A percentile compares a stretch with the other conserved stretches of the same genome.
Conservation (phyloP, 2,113 vertebrate species). For the Turdus rufiventris region DNA sequence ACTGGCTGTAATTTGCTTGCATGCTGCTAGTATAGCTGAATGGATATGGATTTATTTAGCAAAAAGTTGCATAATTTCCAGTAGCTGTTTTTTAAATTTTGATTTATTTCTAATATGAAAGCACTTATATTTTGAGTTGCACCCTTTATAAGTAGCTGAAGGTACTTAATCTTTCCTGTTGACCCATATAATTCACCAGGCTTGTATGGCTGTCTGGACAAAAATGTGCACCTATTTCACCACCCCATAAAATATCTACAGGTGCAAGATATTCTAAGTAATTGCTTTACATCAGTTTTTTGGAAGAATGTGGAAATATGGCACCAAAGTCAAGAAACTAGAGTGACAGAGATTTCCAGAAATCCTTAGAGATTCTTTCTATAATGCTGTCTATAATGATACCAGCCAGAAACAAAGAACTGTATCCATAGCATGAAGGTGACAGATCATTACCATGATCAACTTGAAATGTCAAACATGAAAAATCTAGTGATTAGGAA, state of each 20-base stretch:
- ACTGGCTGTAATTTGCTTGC: neutral
- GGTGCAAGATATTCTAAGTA: neutral
- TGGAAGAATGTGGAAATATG: neutral
- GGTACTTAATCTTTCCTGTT: neutral
- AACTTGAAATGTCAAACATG: neutral
- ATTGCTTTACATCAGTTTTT: neutral
- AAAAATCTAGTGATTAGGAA: neutral
- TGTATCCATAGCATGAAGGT: neutral
- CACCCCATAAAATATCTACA: neutral
- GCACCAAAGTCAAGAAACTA: neutral
- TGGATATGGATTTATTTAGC: neutral
- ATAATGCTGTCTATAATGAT: neutral
- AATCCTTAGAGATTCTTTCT: neutral
- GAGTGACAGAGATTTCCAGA: neutral
- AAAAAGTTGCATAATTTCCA: slow-evolving; percentile 6
- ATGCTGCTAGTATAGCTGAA: neutral
- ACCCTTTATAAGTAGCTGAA: neutral
- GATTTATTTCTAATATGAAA: neutral
- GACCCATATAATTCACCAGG: neutral
- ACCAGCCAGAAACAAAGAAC: neutral
- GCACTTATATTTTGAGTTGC: neutral
- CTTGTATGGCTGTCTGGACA: neutral
- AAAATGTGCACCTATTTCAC: neutral
- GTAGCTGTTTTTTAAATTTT: neutral
- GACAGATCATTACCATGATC: neutral